phyloP scores from a whole-genome alignment of 2,113 vertebrate species.

The Pygoscelis antarcticus region DNA sequence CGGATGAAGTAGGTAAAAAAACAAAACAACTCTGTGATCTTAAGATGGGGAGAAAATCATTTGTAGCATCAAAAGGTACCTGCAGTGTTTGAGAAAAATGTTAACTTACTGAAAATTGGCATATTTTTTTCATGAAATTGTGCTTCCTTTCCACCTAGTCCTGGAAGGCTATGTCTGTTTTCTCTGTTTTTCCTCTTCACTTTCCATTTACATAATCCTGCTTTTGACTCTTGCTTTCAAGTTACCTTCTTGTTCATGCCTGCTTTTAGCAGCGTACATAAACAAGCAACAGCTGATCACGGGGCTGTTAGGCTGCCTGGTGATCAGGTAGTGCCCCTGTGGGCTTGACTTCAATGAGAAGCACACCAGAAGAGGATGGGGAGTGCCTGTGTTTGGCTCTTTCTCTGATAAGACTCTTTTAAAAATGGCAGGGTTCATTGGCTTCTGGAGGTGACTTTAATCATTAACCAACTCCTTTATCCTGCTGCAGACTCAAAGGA shows the following conservation, averaged over 20 bases:
- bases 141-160: not conserved
- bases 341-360: not conserved
- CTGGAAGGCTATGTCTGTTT: not conserved
- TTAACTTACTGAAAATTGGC: not conserved
- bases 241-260: not conserved
- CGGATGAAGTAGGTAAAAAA: not conserved
- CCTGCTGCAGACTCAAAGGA: not conserved
- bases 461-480: constrained; percentile 26
- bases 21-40: not conserved
- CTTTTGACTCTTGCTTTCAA: not conserved
- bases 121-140: not conserved
- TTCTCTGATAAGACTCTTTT: not conserved
- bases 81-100: not conserved
- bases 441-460: not conserved
- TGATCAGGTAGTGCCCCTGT: not conserved
- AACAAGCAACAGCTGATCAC: not conserved
- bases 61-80: not conserved
- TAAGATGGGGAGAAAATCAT: not conserved
- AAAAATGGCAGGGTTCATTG: not conserved
- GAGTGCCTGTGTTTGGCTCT: not conserved
- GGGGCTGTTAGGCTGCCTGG: not conserved
- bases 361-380: not conserved
- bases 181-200: not conserved
- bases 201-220: not conserved
- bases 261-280: not conserved